These are phyloP conservation scores for Stegodyphus mimosarum DNA, from an alignment of 1,140 invertebrate species.

Conservation along the genomic window DNA sequence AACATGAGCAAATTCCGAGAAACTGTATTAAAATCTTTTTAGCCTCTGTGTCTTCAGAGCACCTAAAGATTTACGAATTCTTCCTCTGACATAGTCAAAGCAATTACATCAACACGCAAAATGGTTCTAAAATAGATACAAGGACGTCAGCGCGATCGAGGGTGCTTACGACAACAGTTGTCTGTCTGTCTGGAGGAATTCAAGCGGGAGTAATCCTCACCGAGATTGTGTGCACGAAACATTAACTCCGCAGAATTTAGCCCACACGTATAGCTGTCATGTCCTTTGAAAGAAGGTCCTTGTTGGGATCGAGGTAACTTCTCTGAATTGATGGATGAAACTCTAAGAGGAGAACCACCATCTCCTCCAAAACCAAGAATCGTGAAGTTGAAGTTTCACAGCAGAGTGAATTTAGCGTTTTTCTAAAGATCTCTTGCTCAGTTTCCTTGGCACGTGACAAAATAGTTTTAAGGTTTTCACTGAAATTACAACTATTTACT, in stretches of 20 bases:
- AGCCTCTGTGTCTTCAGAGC: too few species aligned
- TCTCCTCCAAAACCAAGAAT: not conserved
- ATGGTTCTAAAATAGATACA: too few species aligned
- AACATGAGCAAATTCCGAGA: too few species aligned
- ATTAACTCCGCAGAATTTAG: slow-evolving; percentile 22
- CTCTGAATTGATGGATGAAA: slow-evolving; percentile 9
- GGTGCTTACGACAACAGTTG: not conserved
- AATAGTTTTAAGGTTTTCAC: not conserved
- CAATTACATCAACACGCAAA: too few species aligned
- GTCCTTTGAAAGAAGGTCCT: not conserved
- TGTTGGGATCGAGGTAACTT: not conserved
- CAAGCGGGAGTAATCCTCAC: too few species aligned
- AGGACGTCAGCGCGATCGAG: too few species aligned
- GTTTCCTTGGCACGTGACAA: not conserved
- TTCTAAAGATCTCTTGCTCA: not conserved
- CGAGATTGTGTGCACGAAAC: not conserved
- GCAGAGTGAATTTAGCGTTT: not conserved
- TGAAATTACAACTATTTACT: too few species aligned
- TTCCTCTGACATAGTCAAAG: too few species aligned
- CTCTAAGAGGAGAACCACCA: not conserved
- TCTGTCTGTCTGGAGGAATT: too few species aligned
- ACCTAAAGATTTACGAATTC: too few species aligned
- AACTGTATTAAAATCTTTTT: too few species aligned
- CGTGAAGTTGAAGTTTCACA: too few species aligned
- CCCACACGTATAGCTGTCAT: slow-evolving; percentile 24